Base-by-base conservation (phyloP, 2,888 invertebrate species). In the Chorisops tibialis region DNA sequence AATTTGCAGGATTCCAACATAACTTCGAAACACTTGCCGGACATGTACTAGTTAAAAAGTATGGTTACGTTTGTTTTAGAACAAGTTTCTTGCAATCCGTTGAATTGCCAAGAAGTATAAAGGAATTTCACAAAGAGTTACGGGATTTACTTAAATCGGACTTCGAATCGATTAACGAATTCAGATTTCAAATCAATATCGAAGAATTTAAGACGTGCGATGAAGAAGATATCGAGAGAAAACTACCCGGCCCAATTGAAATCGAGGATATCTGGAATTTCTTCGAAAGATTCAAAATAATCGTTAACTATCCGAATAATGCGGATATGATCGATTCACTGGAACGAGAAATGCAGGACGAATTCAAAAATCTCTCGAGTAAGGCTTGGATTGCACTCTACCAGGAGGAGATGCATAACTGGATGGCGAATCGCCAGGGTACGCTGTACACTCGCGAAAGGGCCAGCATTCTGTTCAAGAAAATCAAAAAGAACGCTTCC, bases 21-120 rank as follows among this genome's bases (percentile, higher is more conserved):
- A 59, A 59, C 24, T 6, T 59, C n/a, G 14, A 49, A 3, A 21
- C 16, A n/a, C 19, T 59, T 3, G 59, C 24, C 3, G 49, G 49
- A 9, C 3, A 49, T 24, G 41, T 59, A 5, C 11, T 59, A 5
- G 9, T 59, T 22, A 41, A 22, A 2, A 59, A 41, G 14, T 49
- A 49, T 41, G 39, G 39, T 2, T 39, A 49, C 18, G 16, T 49
- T n/a, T 21, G 47, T 1, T 50, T 59, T 30, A 50, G 59, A 12
- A 59, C 48, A 2, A 12, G 11, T 21, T 59, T 59, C 19, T 9
- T 59, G 2, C 7, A 21, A 5, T 11, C 9, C 3, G 14, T 4
- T 1, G 19, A 16, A 4, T n/a, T 38, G n/a, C n/a, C 6, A 2
- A 49, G 49, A 14, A 43, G 24, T n/a, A 18, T 45, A 11, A 11